These are phyloP conservation scores for Danio rerio DNA, from an alignment of 2,113 vertebrate genomes.

Conservation along the genomic window GRCz12tu NC_133181.1:1595501-1596000, in stretches of 20 bases:
- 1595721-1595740: conserved; percentile 79
- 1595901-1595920: conserved; percentile 23
- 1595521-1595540: too few relatives aligned
- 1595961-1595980: conserved; percentile 36
- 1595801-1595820: conserved; percentile 67
- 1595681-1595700: conserved; percentile 68
- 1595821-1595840: conserved; percentile 81
- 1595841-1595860: conserved; percentile 67
- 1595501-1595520: too few relatives aligned
- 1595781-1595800: conserved; percentile 36
- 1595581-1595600: too few relatives aligned
- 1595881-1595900: conserved; percentile 60
- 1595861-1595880: conserved; percentile 51
- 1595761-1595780: conserved; percentile 56
- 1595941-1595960: conserved; percentile 38
- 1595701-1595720: conserved; percentile 66
- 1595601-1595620: conserved; percentile 30
- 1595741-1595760: conserved; percentile 78
- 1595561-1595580: too few relatives aligned
- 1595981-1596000: conserved; percentile 39
- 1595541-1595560: too few relatives aligned
- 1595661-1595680: conserved; percentile 73
- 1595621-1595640: conserved; percentile 48
- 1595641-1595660: conserved; percentile 48
- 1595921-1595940: conserved; percentile 15